Evolutionary conservation across 2,113 vertebrate species (phyloP).

Genomic region (Siphamia tubifer): DNA sequence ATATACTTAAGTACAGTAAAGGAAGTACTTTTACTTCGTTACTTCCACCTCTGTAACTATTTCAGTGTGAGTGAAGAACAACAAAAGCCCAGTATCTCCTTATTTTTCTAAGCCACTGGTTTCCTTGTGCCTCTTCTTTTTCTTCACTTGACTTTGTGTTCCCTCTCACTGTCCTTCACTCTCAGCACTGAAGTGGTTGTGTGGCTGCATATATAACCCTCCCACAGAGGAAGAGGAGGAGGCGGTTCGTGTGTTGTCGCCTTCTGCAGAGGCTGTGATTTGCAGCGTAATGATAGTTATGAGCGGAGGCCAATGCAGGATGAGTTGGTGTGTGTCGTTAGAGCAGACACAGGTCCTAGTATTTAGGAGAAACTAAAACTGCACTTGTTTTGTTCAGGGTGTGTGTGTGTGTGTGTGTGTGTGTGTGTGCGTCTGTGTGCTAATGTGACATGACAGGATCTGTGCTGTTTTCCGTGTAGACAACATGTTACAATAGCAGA

Average conservation of each 20-base stretch:
- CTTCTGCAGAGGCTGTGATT: neutral
- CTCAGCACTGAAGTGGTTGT: neutral
- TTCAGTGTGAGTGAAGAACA: neutral
- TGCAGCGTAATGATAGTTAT: constrained; percentile 2
- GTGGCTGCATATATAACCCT: neutral
- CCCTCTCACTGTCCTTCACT: neutral
- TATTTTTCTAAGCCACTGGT: constrained; percentile 2
- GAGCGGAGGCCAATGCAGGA: neutral
- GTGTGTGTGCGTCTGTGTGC: neutral
- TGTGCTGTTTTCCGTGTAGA: constrained; percentile 11
- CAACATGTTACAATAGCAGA: neutral
- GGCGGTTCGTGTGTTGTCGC: neutral
- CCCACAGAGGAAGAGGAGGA: neutral
- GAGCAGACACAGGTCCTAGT: neutral
- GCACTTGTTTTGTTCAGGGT: neutral
- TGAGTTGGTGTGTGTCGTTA: neutral
- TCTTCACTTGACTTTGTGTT: neutral
- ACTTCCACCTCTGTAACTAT: too few relatives aligned
- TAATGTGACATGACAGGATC: constrained; percentile 13
- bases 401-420: too few relatives aligned
- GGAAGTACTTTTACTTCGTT: too few relatives aligned
- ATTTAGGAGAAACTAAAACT: neutral
- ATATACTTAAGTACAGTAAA: too few relatives aligned
- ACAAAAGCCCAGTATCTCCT: constrained; percentile 22
- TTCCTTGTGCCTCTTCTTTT: neutral